Percentiles rank a stretch among this genome's conserved stretches.
These are phyloP conservation scores for Parasteatoda lunata DNA, from an alignment of 2,888 invertebrate species.

Conservation along the genomic window DNA sequence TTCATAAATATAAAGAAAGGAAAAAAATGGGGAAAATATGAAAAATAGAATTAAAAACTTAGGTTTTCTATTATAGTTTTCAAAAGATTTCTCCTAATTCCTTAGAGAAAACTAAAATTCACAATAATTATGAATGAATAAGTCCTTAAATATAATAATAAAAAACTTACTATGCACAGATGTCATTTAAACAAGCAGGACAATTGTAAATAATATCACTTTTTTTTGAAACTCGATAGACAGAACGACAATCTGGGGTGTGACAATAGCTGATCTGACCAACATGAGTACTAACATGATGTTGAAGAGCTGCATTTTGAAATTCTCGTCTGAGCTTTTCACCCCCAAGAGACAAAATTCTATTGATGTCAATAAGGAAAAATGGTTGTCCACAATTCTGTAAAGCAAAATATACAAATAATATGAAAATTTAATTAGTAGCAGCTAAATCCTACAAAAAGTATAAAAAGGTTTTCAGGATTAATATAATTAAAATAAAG, in stretches of 20 bases:
- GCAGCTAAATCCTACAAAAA: too few relatives aligned
- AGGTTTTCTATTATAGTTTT: too few relatives aligned
- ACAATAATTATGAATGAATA: too few relatives aligned
- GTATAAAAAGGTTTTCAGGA: too few relatives aligned
- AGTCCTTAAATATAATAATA: not conserved
- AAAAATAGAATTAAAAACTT: too few relatives aligned
- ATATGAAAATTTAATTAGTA: too few relatives aligned
- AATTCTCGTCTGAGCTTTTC: constrained; percentile 26
- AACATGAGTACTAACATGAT: constrained; percentile 36
- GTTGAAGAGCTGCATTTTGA: constrained; percentile 36
- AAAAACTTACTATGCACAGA: constrained; percentile 40
- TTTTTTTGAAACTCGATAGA: constrained; percentile 31
- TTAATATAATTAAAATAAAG: too few relatives aligned
- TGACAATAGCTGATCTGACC: constrained; percentile 45
- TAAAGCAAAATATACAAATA: not conserved
- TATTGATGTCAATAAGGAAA: constrained; percentile 43
- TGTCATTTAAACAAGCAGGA: constrained; percentile 30
- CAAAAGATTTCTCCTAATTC: too few relatives aligned
- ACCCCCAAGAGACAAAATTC: constrained; percentile 26
- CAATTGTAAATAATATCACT: constrained; percentile 10
- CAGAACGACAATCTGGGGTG: constrained; percentile 46
- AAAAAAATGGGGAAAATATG: too few relatives aligned
- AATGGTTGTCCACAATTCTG: constrained; percentile 49
- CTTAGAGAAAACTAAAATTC: too few relatives aligned
- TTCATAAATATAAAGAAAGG: too few relatives aligned